These are phyloP conservation scores for Stichodactyla mertensii DNA, from an alignment of 64 coral and sea anemone species.

Conservation along the genomic window DNA sequence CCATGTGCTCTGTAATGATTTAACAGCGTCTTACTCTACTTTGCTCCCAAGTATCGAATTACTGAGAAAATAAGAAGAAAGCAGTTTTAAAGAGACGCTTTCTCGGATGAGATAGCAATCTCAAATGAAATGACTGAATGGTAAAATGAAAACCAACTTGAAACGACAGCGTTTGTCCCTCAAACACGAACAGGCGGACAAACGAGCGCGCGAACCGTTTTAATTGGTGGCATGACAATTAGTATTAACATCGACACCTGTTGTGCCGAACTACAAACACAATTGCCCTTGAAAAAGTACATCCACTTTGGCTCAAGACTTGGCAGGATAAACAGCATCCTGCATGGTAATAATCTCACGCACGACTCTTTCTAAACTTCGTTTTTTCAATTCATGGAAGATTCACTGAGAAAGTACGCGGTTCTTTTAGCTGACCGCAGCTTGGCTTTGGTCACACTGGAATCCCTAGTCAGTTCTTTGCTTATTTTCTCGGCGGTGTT, in stretches of 20 bases:
- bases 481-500: constrained; percentile 33
- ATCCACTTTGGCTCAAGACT: background rate
- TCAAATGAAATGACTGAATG: background rate
- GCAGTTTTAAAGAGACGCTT: background rate
- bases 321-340: background rate
- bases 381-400: background rate
- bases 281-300: background rate
- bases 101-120: background rate
- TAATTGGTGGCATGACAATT: constrained; percentile 24
- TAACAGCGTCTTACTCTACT: background rate
- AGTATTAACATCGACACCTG: constrained; percentile 2
- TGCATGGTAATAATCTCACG: background rate
- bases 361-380: background rate
- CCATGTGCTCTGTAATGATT: constrained; percentile 16
- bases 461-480: constrained; percentile 28
- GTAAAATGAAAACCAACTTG: background rate
- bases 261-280: constrained; percentile 1
- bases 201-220: background rate
- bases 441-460: constrained; percentile 7
- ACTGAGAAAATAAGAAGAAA: background rate
- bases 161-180: constrained; percentile 2
- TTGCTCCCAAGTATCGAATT: background rate
- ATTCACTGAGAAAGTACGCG: constrained; percentile 24
- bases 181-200: background rate
- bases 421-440: constrained; percentile 21